Base-by-base conservation (phyloP, 2,113 vertebrate genomes). In the Brachyhypopomus occidentalis region DNA sequence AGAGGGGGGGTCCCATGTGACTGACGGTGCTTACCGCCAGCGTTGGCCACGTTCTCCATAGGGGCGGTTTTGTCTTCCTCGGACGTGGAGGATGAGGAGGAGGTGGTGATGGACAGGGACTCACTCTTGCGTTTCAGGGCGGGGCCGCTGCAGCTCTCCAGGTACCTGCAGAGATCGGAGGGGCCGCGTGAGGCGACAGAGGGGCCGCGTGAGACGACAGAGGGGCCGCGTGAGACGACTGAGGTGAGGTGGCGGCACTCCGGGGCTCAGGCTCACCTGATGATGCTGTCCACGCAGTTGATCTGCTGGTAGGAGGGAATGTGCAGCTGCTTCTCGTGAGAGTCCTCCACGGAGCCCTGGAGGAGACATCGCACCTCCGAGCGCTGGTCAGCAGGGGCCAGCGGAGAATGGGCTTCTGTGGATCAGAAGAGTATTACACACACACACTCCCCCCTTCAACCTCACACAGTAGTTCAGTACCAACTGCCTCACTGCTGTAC, bases 291-390 rank as follows among this genome's bases (percentile, higher is more conserved):
- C 56, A 96, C 94, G 87, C 94, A 97, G 87, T 95, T 96, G 79
- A 97, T 96, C 80, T 97, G 96, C 88, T 97, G 97, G 85, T 97
- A 97, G 11, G 95, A 96, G 14, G 95, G 95, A 90, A 95, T 83
- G 73, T 23, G 91, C 0, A 89, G 77, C 79, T 89, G 90, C 78
- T 88, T 94, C 83, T 92, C 91, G 76, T 60, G 72, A 1, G 89
- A 84, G 16, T 89, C 90, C 27, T 91, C 89, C 3, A 75, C 84
- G 34, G 91, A 84, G 19, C 0, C 22, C 36, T 25, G 78, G 58
- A 38, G 78, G 58, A 38, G 86, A 67, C 88, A 89, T 83, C 87
- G 78, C 41, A 88, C 59, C 34, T 87, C 85, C 7, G 82, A 76
- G 9, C 88, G 91, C 82, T 87, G 88, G 58, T 84, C 30, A 0